phyloP scores from a whole-genome alignment of 2,888 invertebrate genomes.

The Megaustenia siamemsis region DNA sequence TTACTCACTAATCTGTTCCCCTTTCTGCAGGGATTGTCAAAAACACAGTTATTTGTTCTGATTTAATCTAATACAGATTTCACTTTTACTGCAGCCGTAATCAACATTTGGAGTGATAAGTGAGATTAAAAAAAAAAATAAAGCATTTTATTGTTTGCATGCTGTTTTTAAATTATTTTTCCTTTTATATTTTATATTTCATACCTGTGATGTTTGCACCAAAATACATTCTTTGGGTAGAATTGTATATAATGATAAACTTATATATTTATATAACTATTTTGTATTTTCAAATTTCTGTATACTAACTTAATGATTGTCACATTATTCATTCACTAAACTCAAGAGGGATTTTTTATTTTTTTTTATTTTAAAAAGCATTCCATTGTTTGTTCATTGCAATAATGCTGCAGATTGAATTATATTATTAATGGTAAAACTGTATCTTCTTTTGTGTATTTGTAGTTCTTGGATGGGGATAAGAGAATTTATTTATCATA shows the following conservation, averaged over 20 bases:
- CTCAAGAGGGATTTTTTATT: no score
- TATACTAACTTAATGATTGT: slow-evolving; percentile 38
- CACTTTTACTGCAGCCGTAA: slow-evolving; percentile 41
- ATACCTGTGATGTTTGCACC: slow-evolving; percentile 66
- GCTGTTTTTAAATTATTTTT: slow-evolving; percentile 58
- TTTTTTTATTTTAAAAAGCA: slow-evolving; percentile 48
- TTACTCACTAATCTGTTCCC: slow-evolving; percentile 6
- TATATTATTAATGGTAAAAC: background rate
- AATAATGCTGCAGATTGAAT: slow-evolving; percentile 39
- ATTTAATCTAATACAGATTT: slow-evolving; percentile 11
- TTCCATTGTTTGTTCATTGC: slow-evolving; percentile 47
- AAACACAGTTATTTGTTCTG: background rate
- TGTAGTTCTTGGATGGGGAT: background rate
- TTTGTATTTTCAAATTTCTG: slow-evolving; percentile 52
- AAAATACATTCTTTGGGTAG: slow-evolving; percentile 59
- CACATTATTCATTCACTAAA: slow-evolving; percentile 46
- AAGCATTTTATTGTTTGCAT: slow-evolving; percentile 65
- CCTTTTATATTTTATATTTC: slow-evolving; percentile 61
- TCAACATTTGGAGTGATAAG: slow-evolving; percentile 60
- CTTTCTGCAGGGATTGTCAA: slow-evolving; percentile 31
- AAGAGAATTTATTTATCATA: background rate
- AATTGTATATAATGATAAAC: slow-evolving; percentile 53
- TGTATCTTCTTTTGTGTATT: background rate
- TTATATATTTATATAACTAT: slow-evolving; percentile 51
- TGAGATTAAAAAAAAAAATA: slow-evolving; percentile 62